Conservation (phyloP, 2,113 vertebrate species). For the Xenopus borealis region DNA sequence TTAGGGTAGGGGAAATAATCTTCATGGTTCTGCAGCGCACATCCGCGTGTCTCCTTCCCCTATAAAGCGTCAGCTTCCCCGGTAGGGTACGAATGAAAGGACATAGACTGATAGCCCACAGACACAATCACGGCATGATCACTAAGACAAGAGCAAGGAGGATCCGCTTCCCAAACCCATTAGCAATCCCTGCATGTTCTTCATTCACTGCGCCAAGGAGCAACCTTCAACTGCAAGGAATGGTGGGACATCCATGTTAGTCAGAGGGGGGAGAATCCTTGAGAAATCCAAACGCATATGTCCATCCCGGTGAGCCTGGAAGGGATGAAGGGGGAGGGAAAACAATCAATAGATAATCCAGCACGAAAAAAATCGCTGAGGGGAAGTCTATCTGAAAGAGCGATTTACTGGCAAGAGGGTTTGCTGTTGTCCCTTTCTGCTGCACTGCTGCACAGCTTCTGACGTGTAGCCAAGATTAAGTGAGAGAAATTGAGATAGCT, state of each 20-base stretch:
- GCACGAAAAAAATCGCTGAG: constrained; percentile 55
- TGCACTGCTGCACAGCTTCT: constrained; percentile 92
- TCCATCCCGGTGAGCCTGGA: constrained; percentile 71
- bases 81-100: constrained; percentile 68
- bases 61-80: constrained; percentile 77
- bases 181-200: constrained; percentile 86
- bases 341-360: constrained; percentile 56
- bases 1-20: constrained; percentile 80
- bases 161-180: constrained; percentile 80
- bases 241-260: constrained; percentile 91
- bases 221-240: constrained; percentile 85
- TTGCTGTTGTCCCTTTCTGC: constrained; percentile 72
- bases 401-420: constrained; percentile 63
- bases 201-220: constrained; percentile 92
- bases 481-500: constrained; percentile 79
- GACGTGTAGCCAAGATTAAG: constrained; percentile 90
- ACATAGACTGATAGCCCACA: constrained; percentile 72
- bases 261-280: constrained; percentile 68
- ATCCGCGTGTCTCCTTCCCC: constrained; percentile 71
- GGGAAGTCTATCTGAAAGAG: constrained; percentile 68
- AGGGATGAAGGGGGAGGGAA: constrained; percentile 61
- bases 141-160: constrained; percentile 67
- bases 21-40: constrained; percentile 86
- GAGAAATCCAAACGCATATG: constrained; percentile 79
- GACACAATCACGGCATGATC: constrained; percentile 92